These are phyloP conservation scores for Dinoponera quadriceps DNA, from an alignment of 1,140 invertebrate genomes.

Conservation along the genomic window DNA sequence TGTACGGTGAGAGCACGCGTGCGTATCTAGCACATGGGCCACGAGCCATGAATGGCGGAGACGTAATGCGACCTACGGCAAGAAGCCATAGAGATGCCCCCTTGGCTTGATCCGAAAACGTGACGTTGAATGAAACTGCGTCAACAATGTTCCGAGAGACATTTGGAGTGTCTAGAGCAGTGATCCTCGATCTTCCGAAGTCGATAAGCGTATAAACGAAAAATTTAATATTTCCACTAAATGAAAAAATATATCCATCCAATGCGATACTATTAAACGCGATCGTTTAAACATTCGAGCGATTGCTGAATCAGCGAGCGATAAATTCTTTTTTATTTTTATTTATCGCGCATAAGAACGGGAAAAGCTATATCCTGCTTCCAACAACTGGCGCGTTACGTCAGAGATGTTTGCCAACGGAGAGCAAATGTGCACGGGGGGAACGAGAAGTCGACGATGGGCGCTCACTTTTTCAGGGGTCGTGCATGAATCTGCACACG, in stretches of 20 bases:
- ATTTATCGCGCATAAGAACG: not conserved
- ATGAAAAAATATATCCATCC: not conserved
- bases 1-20: slow-evolving; percentile 45
- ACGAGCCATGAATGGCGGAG: slow-evolving; percentile 78
- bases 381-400: slow-evolving; percentile 32
- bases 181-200: not conserved
- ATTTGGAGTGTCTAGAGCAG: not conserved
- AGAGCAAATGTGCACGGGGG: slow-evolving; percentile 25
- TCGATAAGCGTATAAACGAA: not conserved
- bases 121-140: slow-evolving; percentile 76
- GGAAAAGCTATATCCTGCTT: slow-evolving; percentile 3
- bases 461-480: slow-evolving; percentile 23
- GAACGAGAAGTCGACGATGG: slow-evolving; percentile 16
- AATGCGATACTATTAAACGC: not conserved
- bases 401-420: slow-evolving; percentile 49
- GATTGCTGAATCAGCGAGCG: not conserved
- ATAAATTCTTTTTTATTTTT: not conserved
- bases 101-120: slow-evolving; percentile 48
- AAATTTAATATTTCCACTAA: not conserved
- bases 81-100: slow-evolving; percentile 79
- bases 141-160: slow-evolving; percentile 23
- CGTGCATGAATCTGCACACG: slow-evolving; percentile 34
- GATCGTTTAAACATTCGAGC: not conserved
- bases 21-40: slow-evolving; percentile 39
- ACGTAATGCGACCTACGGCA: slow-evolving; percentile 79